Percentiles rank a stretch among this genome's conserved stretches.
Conservation (phyloP, 2,113 vertebrate species). For the Bubo blakistoni region DNA sequence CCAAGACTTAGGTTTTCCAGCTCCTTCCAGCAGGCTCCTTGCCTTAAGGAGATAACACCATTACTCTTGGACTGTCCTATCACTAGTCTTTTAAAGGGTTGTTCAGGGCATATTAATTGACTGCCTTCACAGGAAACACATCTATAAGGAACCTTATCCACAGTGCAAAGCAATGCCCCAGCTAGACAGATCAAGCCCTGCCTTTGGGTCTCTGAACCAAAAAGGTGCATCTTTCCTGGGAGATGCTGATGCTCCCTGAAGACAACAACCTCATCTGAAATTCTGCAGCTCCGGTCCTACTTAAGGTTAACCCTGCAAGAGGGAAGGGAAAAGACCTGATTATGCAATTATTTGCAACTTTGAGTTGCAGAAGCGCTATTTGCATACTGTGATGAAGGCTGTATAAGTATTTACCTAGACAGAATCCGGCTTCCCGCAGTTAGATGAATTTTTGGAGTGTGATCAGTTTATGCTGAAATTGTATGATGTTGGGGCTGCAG, state of each 20-base stretch:
- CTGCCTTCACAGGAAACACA: neutral
- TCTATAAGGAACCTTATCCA: neutral
- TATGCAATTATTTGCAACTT: neutral
- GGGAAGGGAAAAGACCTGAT: neutral
- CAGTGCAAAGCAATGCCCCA: neutral
- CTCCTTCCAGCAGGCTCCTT: neutral
- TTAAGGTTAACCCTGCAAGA: neutral
- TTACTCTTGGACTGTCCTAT: neutral
- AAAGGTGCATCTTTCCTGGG: neutral
- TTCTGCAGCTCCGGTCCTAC: neutral
- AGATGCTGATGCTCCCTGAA: neutral
- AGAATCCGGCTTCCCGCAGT: neutral
- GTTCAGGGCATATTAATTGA: neutral
- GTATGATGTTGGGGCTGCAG: neutral
- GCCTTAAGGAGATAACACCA: neutral
- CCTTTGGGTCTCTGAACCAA: neutral
- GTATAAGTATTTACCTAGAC: neutral
- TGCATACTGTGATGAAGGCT: neutral
- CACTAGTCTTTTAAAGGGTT: neutral
- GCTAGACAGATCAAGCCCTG: neutral
- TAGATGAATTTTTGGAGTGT: neutral
- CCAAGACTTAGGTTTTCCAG: neutral
- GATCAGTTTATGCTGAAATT: slow-evolving; percentile 12
- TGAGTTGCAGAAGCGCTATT: neutral
- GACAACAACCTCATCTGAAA: neutral